Conservation (phyloP, 2,113 vertebrate species). For the Phalacrocorax brasilianus region DNA sequence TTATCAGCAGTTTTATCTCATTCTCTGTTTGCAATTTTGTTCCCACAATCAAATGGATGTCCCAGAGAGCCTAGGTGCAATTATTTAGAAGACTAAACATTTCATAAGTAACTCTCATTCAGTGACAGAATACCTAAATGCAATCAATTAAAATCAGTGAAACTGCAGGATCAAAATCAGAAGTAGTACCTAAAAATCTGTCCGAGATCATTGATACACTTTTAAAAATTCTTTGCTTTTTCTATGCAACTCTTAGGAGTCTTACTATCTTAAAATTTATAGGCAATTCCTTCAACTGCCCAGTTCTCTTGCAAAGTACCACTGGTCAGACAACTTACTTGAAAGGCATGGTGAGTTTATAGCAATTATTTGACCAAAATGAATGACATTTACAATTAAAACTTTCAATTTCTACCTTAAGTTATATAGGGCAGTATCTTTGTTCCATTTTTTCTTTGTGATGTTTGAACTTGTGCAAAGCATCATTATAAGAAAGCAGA, state of each 20-base stretch:
- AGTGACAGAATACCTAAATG: background rate
- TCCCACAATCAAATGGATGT: background rate
- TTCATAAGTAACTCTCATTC: background rate
- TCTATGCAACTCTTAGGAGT: background rate
- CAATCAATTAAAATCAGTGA: background rate
- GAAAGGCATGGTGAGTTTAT: background rate
- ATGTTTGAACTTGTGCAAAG: background rate
- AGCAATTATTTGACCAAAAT: background rate
- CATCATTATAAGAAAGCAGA: background rate
- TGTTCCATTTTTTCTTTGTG: background rate
- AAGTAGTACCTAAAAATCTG: background rate
- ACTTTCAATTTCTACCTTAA: background rate
- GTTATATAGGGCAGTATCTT: background rate
- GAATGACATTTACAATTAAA: background rate
- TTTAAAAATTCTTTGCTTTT: background rate
- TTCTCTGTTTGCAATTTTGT: background rate
- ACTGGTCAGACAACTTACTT: background rate
- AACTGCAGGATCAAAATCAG: background rate
- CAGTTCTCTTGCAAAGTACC: background rate
- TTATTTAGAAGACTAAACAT: background rate
- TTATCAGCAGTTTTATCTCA: background rate
- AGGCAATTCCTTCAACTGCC: background rate
- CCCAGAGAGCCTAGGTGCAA: background rate
- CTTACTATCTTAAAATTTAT: background rate
- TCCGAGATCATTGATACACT: background rate